A percentile compares a stretch with the other conserved stretches of the same genome.
phyloP scores from a whole-genome alignment of 2,888 invertebrate species.

The Drosophila austrosaltans region DNA sequence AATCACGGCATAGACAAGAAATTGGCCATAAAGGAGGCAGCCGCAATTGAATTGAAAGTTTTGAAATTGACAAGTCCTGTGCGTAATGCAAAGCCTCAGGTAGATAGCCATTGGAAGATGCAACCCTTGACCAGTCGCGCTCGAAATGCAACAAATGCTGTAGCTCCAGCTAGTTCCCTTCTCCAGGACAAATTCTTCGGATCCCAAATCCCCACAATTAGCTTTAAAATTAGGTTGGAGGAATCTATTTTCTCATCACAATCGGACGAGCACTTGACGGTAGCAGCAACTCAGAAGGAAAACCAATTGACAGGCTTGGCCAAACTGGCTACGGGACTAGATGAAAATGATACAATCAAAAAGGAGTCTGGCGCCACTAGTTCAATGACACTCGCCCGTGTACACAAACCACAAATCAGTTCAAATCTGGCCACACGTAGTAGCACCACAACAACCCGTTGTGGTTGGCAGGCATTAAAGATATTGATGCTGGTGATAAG shows the following conservation, averaged over 20 bases:
- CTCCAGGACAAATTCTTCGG: conserved; percentile 76
- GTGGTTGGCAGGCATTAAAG: conserved; percentile 84
- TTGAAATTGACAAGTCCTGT: conserved; percentile 66
- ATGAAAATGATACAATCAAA: conserved; percentile 20
- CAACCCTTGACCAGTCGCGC: conserved; percentile 46
- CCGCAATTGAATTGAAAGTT: conserved; percentile 68
- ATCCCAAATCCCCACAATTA: background rate
- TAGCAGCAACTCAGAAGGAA: conserved; percentile 19
- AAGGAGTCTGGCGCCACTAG: background rate
- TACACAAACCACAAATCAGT: background rate
- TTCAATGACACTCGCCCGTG: background rate
- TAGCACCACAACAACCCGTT: conserved; percentile 34
- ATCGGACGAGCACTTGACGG: conserved; percentile 41
- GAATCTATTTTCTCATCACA: background rate
- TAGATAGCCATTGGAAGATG: conserved; percentile 82
- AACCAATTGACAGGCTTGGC: too few species aligned
- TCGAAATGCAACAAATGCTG: conserved; percentile 25
- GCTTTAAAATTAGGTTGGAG: background rate
- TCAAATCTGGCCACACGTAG: conserved; percentile 5
- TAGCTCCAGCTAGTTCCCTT: conserved; percentile 32
- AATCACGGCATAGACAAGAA: conserved; percentile 83
- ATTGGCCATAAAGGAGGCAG: conserved; percentile 70
- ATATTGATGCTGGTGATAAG: conserved; percentile 90
- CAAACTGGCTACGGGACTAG: background rate
- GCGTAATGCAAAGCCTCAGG: conserved; percentile 82